Evolutionary conservation across 2,888 invertebrate species (phyloP).

Genomic region (Archaeoteleia sp.): DNA sequence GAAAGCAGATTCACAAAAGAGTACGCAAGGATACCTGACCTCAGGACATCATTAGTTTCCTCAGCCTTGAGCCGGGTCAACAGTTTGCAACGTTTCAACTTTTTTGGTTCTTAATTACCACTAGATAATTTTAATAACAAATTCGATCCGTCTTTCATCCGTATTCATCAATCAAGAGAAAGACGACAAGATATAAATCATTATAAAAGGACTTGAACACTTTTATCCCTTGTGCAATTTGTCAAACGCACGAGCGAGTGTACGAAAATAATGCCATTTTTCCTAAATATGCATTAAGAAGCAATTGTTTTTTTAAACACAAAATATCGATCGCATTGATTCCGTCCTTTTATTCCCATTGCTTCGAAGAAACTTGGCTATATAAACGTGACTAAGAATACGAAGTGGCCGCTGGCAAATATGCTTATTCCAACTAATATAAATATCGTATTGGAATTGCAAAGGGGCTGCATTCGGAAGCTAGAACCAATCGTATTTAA

Average conservation of each 20-base stretch:
- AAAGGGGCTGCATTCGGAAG: conserved; percentile 52
- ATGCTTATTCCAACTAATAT: conserved; percentile 46
- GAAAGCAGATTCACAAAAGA: conserved; percentile 21
- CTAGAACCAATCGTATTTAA: conserved; percentile 9
- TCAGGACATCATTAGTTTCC: conserved; percentile 68
- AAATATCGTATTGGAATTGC: conserved; percentile 64
- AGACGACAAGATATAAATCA: conserved; percentile 9
- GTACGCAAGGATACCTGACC: conserved; percentile 47
- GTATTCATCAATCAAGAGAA: conserved; percentile 29
- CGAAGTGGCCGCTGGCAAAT: conserved; percentile 8
- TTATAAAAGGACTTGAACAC: conserved; percentile 2
- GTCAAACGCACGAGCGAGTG: no score
- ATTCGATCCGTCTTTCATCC: conserved; percentile 17
- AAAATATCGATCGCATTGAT: no score
- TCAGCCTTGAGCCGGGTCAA: conserved; percentile 60
- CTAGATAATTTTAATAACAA: conserved; percentile 28
- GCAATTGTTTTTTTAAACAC: no score
- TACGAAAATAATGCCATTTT: no score
- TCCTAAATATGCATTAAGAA: no score
- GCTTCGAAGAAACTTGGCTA: neutral
- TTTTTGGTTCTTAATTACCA: conserved; percentile 60
- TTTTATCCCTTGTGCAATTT: neutral
- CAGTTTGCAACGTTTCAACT: conserved; percentile 61
- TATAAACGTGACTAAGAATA: conserved; percentile 54
- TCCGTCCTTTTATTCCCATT: no score